Evolutionary conservation across 2,888 invertebrate genomes (phyloP), one percentile per base, ranked within the genome.

Genomic region (Acronicta aceris): DNA sequence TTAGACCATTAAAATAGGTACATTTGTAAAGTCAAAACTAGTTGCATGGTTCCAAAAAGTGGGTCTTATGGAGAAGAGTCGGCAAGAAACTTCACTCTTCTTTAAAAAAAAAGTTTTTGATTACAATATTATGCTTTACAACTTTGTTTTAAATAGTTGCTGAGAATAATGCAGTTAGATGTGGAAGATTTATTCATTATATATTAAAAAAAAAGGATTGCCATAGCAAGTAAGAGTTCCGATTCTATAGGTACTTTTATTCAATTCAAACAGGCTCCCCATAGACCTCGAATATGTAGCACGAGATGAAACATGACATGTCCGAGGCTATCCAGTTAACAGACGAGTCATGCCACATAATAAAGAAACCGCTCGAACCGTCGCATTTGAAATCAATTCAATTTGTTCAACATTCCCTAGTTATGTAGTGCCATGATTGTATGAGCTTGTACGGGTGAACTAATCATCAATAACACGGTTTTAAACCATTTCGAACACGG

Each of bases 291-390:
- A 67, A 68, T 61, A 67, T 76, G 74, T 75, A 76, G 67, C 67
- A 71, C 60, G 48, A 75, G 76, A 80, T 59, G 66, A 67, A 73
- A 79, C 76, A 74, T 71, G 74, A 74, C 76, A 71, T 63, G 72
- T 42, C 54, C 74, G 72, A 77, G 73, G 73, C 65, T 73, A 71
- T 68, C 56, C 67, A 62, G 60, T 74, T 76, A 84, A 84, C 70
- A 72, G 80, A 70, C 81, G 74, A 88, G 86, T 89, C 89, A 89
- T 84, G 84, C 80, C 65, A 74, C 65, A 83, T 88, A 88, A 88
- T 84, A 86, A 84, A 86, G 78, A 80, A 73, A 79, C 69, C 49
- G 78, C 71, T 71, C 77, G 70, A 75, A 81, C 72, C 66, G 74
- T 75, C 75, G 21, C 21, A 79, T 83, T 84, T 76, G 74, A 78